Evolutionary conservation across 2,888 invertebrate species (phyloP).

Genomic region (Stictocephala bisonia): DNA sequence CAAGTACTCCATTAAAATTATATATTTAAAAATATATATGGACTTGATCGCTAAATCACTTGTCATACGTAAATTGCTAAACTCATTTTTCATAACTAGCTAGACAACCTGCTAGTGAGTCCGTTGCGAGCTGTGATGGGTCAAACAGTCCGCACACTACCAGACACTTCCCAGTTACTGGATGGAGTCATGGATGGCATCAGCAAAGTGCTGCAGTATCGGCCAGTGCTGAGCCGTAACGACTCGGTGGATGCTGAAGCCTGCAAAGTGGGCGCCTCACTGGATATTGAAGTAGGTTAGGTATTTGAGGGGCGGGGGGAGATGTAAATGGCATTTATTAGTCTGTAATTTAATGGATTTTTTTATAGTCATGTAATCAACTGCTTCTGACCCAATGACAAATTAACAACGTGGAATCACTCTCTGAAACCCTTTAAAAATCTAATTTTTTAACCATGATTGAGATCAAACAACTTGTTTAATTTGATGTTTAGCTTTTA

Average conservation of each 20-base stretch:
- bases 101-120: constrained; percentile 77
- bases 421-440: too few species aligned
- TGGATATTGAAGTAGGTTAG: constrained; percentile 69
- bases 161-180: constrained; percentile 87
- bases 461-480: too few species aligned
- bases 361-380: too few species aligned
- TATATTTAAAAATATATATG: background rate
- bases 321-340: too few species aligned
- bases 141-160: constrained; percentile 84
- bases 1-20: background rate
- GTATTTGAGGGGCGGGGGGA: too few species aligned
- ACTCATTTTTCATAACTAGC: too few species aligned
- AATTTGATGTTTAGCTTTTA: too few species aligned
- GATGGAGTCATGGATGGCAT: constrained; percentile 82
- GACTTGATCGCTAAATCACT: background rate
- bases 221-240: constrained; percentile 62
- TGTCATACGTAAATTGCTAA: background rate
- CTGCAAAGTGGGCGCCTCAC: constrained; percentile 67
- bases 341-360: too few species aligned
- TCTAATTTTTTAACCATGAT: too few species aligned
- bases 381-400: too few species aligned
- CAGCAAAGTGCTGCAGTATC: constrained; percentile 77
- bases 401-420: too few species aligned
- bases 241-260: constrained; percentile 63
- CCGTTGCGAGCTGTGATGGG: constrained; percentile 83